phyloP scores from a whole-genome alignment of 2,888 invertebrate genomes.

The Portevinia maculata region DNA sequence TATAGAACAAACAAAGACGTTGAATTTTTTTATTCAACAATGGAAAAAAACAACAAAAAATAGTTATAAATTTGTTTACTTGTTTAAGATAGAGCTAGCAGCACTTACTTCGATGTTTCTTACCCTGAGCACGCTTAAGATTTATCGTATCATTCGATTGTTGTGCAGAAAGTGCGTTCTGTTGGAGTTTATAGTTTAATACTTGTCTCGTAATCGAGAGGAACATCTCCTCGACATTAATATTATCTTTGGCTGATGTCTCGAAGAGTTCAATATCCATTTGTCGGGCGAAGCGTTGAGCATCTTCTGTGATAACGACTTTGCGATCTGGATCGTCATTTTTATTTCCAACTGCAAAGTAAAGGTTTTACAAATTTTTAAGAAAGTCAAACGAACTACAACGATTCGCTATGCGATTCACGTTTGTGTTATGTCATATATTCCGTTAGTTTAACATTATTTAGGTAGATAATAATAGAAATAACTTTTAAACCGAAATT shows the following conservation, averaged over 20 bases:
- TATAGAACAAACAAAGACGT: constrained; percentile 54
- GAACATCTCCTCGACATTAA: constrained; percentile 99
- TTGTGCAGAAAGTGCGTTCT: constrained; percentile 81
- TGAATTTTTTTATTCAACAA: constrained; percentile 58
- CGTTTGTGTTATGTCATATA: too few relatives aligned
- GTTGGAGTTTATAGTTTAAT: constrained; percentile 81
- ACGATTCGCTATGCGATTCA: too few relatives aligned
- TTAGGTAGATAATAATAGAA: too few relatives aligned
- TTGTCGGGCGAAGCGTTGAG: constrained; percentile 97
- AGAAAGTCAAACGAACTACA: too few relatives aligned
- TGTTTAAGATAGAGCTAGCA: constrained; percentile 77
- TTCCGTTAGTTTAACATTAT: too few relatives aligned
- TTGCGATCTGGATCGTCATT: constrained; percentile 97
- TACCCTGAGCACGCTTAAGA: constrained; percentile 78
- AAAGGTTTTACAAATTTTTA: neutral
- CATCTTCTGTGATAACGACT: constrained; percentile 98
- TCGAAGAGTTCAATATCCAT: constrained; percentile 99
- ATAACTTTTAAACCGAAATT: too few relatives aligned
- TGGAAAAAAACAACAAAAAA: constrained; percentile 47
- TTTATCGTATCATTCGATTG: constrained; percentile 81
- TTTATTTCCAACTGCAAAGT: constrained; percentile 94
- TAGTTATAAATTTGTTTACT: constrained; percentile 39
- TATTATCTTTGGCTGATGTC: constrained; percentile 99
- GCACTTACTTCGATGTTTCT: constrained; percentile 81
- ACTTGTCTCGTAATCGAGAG: constrained; percentile 86